phyloP scores from a whole-genome alignment of 1,140 invertebrate species.

The Zaprionus davidi region DNA sequence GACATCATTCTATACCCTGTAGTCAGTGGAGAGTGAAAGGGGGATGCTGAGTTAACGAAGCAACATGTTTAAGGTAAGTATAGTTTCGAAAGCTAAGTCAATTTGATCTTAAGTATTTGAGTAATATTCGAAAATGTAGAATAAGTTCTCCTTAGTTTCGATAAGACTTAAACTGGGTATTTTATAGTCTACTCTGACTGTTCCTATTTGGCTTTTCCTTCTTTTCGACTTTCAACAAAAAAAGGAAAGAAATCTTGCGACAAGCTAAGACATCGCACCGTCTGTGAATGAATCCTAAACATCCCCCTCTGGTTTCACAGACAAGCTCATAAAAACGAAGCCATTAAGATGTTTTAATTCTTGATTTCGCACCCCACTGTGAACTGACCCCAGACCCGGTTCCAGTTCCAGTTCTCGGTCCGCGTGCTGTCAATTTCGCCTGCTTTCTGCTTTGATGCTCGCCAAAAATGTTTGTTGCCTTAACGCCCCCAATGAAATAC shows the following conservation, averaged over 20 bases:
- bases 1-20: slow-evolving; percentile 13
- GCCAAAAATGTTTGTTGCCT: slow-evolving; percentile 35
- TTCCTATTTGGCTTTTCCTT: not conserved
- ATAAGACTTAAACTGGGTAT: not conserved
- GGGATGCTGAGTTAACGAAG: not conserved
- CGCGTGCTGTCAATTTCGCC: slow-evolving; percentile 69
- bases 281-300: slow-evolving; percentile 4
- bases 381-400: slow-evolving; percentile 22
- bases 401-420: slow-evolving; percentile 49
- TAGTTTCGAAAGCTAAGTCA: not conserved
- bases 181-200: not conserved
- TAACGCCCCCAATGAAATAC: not conserved
- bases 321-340: slow-evolving; percentile 68
- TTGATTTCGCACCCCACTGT: slow-evolving; percentile 78
- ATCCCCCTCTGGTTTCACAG: slow-evolving; percentile 2
- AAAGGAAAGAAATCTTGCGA: not conserved
- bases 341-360: slow-evolving; percentile 83
- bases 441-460: slow-evolving; percentile 50
- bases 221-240: not conserved
- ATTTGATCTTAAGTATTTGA: not conserved
- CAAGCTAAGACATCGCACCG: slow-evolving; percentile 7
- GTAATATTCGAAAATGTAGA: not conserved
- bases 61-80: not conserved
- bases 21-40: not conserved
- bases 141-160: not conserved